Evolutionary conservation across 2,113 vertebrate genomes (phyloP).

Genomic region (Oophaga pumilio): DNA sequence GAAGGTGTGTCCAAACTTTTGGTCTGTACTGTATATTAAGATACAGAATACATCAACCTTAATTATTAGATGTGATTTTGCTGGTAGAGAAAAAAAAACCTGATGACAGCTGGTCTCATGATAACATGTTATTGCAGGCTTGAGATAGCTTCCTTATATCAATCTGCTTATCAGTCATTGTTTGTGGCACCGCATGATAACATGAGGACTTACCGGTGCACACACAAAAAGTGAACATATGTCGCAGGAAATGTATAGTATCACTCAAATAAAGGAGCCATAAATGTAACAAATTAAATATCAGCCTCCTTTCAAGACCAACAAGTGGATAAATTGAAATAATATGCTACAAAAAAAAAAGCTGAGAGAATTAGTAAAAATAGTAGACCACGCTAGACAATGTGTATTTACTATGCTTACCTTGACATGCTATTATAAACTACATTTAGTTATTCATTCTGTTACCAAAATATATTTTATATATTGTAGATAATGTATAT

Average conservation of each 20-base stretch:
- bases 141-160: slow-evolving; percentile 78
- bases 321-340: slow-evolving; percentile 16
- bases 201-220: slow-evolving; percentile 65
- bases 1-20: too few species aligned
- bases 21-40: too few species aligned
- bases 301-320: slow-evolving; percentile 9
- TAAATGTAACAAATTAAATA: slow-evolving; percentile 48
- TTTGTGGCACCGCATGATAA: slow-evolving; percentile 74
- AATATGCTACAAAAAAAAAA: not conserved
- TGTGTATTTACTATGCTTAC: not conserved
- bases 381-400: not conserved
- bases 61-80: slow-evolving; percentile 83
- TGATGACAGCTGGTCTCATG: slow-evolving; percentile 76
- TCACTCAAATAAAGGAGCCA: slow-evolving; percentile 47
- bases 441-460: not conserved
- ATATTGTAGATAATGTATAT: not conserved
- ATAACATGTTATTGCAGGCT: slow-evolving; percentile 78
- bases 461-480: not conserved
- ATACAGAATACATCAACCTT: slow-evolving; percentile 69
- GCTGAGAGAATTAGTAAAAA: not conserved
- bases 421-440: not conserved
- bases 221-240: slow-evolving; percentile 71
- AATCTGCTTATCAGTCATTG: slow-evolving; percentile 80
- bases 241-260: slow-evolving; percentile 68
- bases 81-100: slow-evolving; percentile 75